Base-by-base conservation (phyloP, 2,113 vertebrate genomes). In the Scartelaos histophorus region DNA sequence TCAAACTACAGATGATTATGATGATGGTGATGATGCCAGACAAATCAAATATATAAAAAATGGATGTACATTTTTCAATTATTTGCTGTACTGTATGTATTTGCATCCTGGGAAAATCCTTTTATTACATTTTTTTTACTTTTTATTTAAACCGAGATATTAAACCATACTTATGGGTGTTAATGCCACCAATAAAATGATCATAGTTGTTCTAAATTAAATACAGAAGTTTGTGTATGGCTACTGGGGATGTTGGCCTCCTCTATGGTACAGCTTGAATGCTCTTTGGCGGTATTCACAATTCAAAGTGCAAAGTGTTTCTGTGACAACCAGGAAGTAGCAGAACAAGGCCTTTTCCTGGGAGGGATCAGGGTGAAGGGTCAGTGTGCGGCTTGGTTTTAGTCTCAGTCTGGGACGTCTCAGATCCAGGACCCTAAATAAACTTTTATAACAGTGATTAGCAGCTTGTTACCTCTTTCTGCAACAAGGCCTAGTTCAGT, bases 321-420 rank as follows among this genome's bases (percentile, higher is more conserved):
- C 89, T 89, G 38, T 93, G 88, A 89, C 89, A 92, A 92, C 91
- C 86, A 88, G 93, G 84, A 92, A 91, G 79, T 93, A 89, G 84
- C 84, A 71, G 85, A 85, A 86, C 78, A 81, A 93, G 86, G 86
- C 80, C 81, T 91, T 87, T 64, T 94, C 91, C 89, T 91, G 78
- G 29, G 82, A 82, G 71, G 69, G 66, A 69, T 84, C 73, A 73
- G 75, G 25, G 88, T 51, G 77, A 88, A 78, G 78, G 79, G 70
- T 86, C 79, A 65, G 10, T 79, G 72, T 19, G 54, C 45, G 65
- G 73, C 72, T 83, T 35, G 62, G 71, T 79, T 67, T 43, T 51
- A 80, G 43, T 38, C 43, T 22, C 21, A 66, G 38, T 47, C 43
- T 21, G 12, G 22, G 29, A 43, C 13, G 65, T 24, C 43, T 22